Conservation (phyloP, 2,888 invertebrate species). For the Eudemis profundana region DNA sequence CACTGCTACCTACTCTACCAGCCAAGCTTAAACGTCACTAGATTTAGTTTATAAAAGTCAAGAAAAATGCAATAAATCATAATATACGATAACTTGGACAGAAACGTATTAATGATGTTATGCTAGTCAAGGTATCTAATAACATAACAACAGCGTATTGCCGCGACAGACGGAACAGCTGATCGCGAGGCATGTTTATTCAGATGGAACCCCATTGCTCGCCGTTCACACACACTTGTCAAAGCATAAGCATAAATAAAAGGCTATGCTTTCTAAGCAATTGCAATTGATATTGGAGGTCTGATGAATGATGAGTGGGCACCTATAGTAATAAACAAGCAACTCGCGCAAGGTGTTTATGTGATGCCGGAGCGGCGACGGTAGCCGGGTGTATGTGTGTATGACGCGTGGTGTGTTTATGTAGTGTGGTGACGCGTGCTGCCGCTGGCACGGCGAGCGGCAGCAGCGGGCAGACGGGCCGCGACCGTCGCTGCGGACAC, state of each 20-base stretch:
- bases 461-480: constrained; percentile 57
- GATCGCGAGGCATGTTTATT: constrained; percentile 42
- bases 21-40: no score
- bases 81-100: neutral
- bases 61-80: no score
- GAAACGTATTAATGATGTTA: constrained; percentile 20
- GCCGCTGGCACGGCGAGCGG: constrained; percentile 45
- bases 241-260: constrained; percentile 26
- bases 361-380: constrained; percentile 44
- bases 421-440: constrained; percentile 55
- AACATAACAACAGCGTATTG: constrained; percentile 33
- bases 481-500: constrained; percentile 67
- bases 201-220: constrained; percentile 29
- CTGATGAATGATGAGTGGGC: constrained; percentile 31
- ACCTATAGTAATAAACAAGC: constrained; percentile 46
- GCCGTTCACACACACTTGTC: constrained; percentile 27
- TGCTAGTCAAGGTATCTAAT: constrained; percentile 29
- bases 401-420: constrained; percentile 46
- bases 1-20: no score
- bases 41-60: no score
- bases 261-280: constrained; percentile 28
- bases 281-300: constrained; percentile 12
- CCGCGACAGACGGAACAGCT: constrained; percentile 41
- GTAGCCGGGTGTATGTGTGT: constrained; percentile 21
- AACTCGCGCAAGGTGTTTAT: constrained; percentile 50